These are phyloP conservation scores for Beris chalybata DNA, from an alignment of 2,888 invertebrate species.

Conservation along the genomic window DNA sequence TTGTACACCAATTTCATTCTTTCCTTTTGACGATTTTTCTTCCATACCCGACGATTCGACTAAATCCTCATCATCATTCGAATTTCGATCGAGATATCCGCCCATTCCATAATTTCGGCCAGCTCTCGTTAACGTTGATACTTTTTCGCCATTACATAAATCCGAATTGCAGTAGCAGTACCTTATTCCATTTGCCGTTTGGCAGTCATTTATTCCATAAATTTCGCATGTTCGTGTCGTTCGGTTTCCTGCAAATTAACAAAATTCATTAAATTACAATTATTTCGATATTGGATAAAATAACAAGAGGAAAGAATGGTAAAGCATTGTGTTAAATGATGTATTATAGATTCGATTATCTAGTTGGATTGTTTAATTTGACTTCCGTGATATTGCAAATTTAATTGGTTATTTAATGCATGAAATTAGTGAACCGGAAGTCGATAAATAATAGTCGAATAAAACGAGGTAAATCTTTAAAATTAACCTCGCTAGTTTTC, in stretches of 20 bases:
- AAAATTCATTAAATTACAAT: slow-evolving; percentile 9
- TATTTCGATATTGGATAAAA: background rate
- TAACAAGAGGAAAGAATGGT: background rate
- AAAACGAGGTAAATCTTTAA: too few relatives aligned
- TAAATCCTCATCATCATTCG: slow-evolving; percentile 36
- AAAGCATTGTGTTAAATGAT: background rate
- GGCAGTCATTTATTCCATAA: slow-evolving; percentile 39
- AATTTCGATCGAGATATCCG: slow-evolving; percentile 18
- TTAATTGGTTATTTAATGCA: too few relatives aligned
- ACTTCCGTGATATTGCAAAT: too few relatives aligned
- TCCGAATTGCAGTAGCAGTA: slow-evolving; percentile 41
- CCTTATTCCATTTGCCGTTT: slow-evolving; percentile 40
- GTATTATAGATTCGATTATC: background rate
- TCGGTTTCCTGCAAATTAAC: slow-evolving; percentile 32
- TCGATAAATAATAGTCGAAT: too few relatives aligned
- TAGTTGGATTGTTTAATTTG: background rate
- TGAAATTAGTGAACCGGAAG: too few relatives aligned
- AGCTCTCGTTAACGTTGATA: slow-evolving; percentile 16
- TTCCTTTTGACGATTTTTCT: background rate
- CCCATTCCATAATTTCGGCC: background rate
- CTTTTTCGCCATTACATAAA: slow-evolving; percentile 38
- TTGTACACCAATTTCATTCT: too few relatives aligned
- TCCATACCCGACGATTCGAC: slow-evolving; percentile 36
- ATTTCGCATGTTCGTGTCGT: slow-evolving; percentile 40
- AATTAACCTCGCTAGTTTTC: too few relatives aligned